Evolutionary conservation across 2,797 vertebrate genomes (phyloP).

Genomic region (Labroides dimidiatus): DNA sequence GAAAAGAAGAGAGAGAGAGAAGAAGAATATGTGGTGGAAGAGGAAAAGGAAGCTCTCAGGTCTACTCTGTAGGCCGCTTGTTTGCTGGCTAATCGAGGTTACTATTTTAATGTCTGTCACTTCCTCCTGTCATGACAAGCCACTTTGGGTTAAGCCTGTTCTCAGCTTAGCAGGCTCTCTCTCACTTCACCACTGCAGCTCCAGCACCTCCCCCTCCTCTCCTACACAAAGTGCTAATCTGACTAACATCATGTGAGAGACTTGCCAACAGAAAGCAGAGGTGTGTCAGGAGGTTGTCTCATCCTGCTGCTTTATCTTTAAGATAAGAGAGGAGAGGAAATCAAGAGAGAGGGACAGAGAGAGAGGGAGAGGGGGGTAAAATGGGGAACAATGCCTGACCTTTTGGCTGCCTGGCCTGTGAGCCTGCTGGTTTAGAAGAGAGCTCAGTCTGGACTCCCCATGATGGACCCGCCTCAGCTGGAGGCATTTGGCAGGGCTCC

Average conservation of each 20-base stretch:
- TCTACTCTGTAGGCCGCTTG: constrained; percentile 40
- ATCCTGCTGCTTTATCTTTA: constrained; percentile 2
- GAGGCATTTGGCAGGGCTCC: constrained; percentile 61
- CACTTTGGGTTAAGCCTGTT: constrained; percentile 82
- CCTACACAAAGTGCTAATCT: constrained; percentile 74
- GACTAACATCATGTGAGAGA: constrained; percentile 61
- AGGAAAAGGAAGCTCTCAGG: not conserved
- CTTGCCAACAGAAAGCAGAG: constrained; percentile 54
- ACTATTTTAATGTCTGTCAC: constrained; percentile 85
- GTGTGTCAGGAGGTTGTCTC: constrained; percentile 37
- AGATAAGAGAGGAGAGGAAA: constrained; percentile 7
- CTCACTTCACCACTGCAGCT: constrained; percentile 46
- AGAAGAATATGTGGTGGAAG: not conserved
- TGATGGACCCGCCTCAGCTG: constrained; percentile 62
- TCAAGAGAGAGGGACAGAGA: not conserved
- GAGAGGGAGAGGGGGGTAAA: constrained; percentile 17
- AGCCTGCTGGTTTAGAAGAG: constrained; percentile 54
- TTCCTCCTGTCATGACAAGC: constrained; percentile 85
- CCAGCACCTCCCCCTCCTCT: constrained; percentile 17
- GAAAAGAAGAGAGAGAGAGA: not conserved
- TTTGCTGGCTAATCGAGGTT: constrained; percentile 76
- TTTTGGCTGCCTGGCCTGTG: constrained; percentile 69
- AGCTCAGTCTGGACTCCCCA: constrained; percentile 64
- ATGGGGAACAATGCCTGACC: constrained; percentile 68
- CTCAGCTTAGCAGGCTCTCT: constrained; percentile 78